Evolutionary conservation across 2,797 vertebrate genomes (phyloP), one percentile per base, ranked within the genome.

Genomic region (Crocodylus rhombifer): DNA sequence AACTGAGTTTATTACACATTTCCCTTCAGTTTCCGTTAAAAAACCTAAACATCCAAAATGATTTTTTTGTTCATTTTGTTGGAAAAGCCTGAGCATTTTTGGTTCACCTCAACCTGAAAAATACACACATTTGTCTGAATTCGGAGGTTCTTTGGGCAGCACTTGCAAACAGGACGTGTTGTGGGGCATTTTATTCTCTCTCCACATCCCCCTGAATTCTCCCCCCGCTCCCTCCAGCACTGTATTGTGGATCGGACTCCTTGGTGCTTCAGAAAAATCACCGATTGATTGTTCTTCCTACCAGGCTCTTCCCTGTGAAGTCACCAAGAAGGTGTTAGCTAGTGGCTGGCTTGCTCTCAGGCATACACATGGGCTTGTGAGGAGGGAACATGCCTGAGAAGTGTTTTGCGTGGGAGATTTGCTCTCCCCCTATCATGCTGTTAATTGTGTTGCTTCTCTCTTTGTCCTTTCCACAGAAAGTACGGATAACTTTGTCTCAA

Each of bases 401-500:
- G 61, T 61, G 10, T 25, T 77, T 83, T 30, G 71, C 92, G 56
- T 71, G 63, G 67, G 13, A 30, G 56, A 14, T 4, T 0, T 1
- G 0, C 6, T 51, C 8, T 87, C 30, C n/a, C 33, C 64, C 60
- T 91, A 78, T 67, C 67, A 2, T 36, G 57, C 30, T 86, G 61
- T 81, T 97, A 86, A 92, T 58, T 75, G 25, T 96, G 62, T 76
- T 97, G 90, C 96, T 95, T 94, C 73, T 95, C 76, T 97, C 84
- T 97, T 95, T 98, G 71, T 97, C 94, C 84, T 91, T 97, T 90
- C 92, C 92, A 16, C 98, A 98, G 98, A 98, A 91, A 98, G 97
- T 97, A 97, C 98, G 2, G 98, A 98, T 91, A 98, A 97, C 96
- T 98, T 98, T 94, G 97, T 98, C 80, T 98, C 98, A 95, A 97